Percentiles rank a stretch among this genome's conserved stretches.
Evolutionary conservation across 1,140 invertebrate species (phyloP).

Genomic region (Drosophila fuyamai): DNA sequence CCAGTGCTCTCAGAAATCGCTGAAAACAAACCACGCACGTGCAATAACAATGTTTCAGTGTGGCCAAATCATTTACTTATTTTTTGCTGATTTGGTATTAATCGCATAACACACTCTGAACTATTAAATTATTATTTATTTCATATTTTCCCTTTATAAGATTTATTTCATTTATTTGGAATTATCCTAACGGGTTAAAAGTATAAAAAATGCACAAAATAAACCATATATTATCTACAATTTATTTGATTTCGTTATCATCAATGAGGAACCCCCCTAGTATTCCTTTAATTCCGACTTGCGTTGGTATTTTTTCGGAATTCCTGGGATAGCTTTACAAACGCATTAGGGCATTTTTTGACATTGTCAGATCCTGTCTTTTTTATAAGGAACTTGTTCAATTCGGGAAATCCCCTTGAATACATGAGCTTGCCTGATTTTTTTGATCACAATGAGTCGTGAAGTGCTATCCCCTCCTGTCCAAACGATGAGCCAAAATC

Average conservation of each 20-base stretch:
- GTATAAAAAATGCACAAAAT: too few species aligned
- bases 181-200: too few species aligned
- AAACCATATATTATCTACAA: too few species aligned
- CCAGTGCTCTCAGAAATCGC: background rate
- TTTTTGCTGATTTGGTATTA: background rate
- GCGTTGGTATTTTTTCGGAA: background rate
- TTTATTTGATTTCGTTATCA: too few species aligned
- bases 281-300: background rate
- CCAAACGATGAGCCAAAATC: conserved; percentile 61
- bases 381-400: background rate
- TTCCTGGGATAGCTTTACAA: background rate
- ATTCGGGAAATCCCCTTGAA: conserved; percentile 5
- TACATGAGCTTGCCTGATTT: background rate
- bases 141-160: too few species aligned
- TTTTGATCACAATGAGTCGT: conserved; percentile 61
- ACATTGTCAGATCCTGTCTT: background rate
- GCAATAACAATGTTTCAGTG: conserved; percentile 5
- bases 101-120: background rate
- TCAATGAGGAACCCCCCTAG: too few species aligned
- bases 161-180: too few species aligned
- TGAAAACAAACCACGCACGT: conserved; percentile 28
- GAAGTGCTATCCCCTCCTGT: conserved; percentile 65
- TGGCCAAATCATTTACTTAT: background rate
- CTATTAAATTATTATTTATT: too few species aligned
- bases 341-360: background rate